Base-by-base conservation (phyloP, 2,888 invertebrate species). In the Drosophila differens region DNA sequence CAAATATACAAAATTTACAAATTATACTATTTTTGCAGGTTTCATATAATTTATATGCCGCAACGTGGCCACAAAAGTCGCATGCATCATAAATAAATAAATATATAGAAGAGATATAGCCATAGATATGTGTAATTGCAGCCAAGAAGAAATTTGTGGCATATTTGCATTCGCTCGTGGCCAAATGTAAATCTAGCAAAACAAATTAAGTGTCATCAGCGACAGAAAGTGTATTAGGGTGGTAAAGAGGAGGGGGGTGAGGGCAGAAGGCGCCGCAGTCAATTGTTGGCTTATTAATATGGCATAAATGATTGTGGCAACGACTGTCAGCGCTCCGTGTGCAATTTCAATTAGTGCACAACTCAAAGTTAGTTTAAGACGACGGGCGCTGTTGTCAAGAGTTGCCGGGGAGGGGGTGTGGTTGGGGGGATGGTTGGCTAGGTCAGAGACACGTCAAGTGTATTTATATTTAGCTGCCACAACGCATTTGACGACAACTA, bases 1-100 rank as follows among this genome's bases (percentile, higher is more conserved):
- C n/a, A 59, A 25, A 53, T 39, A 7, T 19, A 44, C 37, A 55
- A 3, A 49, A 53, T 53, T 22, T 22, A 35, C 16, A 35, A 35
- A 30, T 37, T 30, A 19, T 67, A 60, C 12, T 25, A 47, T 47
- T 47, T 25, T 47, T 47, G 25, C 47, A 25, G 25, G 47, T 47
- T 58, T 51, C 88, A 78, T 59, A 77, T 82, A 85, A 90, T 90
- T 88, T 76, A 85, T 85, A 63, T 88, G 81, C 78, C 85, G 73
- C 70, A 79, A 78, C 88, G 64, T 70, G 71, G 67, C 63, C 60
- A 70, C 67, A 70, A 75, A 69, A 80, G 76, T 78, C 76, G 77
- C 74, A 87, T 79, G 90, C 86, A 74, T 76, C 74, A 75, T 85
- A 81, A 82, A 82, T 70, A 81, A 78, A 74, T 70, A 63, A 63